Conservation (phyloP, 2,797 vertebrate genomes). For the Okamejei kenojei region DNA sequence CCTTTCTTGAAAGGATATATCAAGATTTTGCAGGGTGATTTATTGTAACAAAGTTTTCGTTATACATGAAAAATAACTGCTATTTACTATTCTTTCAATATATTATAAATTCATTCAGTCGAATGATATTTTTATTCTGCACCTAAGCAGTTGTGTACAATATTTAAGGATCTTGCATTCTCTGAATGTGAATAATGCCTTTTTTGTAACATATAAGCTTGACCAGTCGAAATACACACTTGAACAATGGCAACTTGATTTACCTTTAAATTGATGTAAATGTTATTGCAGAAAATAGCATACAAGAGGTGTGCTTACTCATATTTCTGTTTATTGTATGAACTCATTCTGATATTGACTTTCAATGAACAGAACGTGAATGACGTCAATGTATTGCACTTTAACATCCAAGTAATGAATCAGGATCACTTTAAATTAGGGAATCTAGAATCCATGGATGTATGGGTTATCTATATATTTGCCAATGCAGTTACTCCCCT, state of each 20-base stretch:
- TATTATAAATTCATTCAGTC: not conserved
- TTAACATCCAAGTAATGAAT: slow-evolving; percentile 48
- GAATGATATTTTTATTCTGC: not conserved
- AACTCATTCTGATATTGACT: not conserved
- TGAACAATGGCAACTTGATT: not conserved
- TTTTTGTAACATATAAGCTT: not conserved
- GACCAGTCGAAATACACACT: not conserved
- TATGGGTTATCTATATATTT: slow-evolving; percentile 42
- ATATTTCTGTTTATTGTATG: slow-evolving; percentile 6
- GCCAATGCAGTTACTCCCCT: slow-evolving; percentile 39
- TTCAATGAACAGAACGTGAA: not conserved
- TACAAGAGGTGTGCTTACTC: not conserved
- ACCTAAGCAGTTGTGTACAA: not conserved
- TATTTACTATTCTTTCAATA: not conserved
- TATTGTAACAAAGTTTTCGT: not conserved
- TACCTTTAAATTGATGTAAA: not conserved
- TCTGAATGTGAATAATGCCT: not conserved
- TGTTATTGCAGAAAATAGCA: not conserved
- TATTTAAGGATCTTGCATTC: not conserved
- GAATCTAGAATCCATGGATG: slow-evolving; percentile 42
- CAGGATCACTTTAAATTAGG: slow-evolving; percentile 41
- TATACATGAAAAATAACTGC: not conserved
- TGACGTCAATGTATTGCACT: slow-evolving; percentile 30
- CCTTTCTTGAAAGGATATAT: slow-evolving; percentile 14
- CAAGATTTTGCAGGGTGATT: slow-evolving; percentile 15